Base-by-base conservation (phyloP, 2,113 vertebrate genomes). In the Epinephelus fuscoguttatus region DNA sequence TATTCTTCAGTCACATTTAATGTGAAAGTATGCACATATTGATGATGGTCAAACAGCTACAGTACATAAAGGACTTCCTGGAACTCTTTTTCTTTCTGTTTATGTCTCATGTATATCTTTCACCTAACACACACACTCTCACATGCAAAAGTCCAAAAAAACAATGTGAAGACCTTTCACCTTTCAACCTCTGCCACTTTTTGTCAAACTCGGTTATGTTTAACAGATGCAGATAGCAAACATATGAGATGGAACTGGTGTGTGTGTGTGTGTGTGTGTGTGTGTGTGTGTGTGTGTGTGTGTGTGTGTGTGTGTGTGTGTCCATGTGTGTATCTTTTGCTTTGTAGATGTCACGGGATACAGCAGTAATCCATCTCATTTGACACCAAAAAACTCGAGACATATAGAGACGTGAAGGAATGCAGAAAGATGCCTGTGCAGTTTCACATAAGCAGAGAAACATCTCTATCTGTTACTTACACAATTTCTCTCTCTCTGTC, bases 171-270 rank as follows among this genome's bases (percentile, higher is more conserved):
- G 73, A 84, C 79, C 81, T 78, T 66, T 89, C 30, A 84, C 77
- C 86, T 83, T 79, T 89, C 59, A 73, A 76, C 79, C 55, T 70
- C 45, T 2, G 23, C 45, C 49, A 37, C 55, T 37, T 75, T 85
- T 78, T 73, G 70, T 92, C 77, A 79, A 77, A 80, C 73, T 59
- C 47, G 30, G 59, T 78, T 81, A 25, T 78, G 75, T 85, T 75
- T 70, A 76, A 71, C 83, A 75, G 53, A 89, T 11, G 12, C 40
- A 70, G 63, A 66, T 15, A 53, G 70, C 70, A 86, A 84, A 88
- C 74, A 80, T 21, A 50, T 61, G 74, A 76, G 76, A 47, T 68
- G 21, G 30, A 86, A 76, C 63, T 30, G 30, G 68, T 70, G 55
- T 8, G 40, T 50, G 23, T 23, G 25, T 57, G 59, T 56, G 59